Evolutionary conservation across 1,140 invertebrate genomes (phyloP).

Genomic region (Cephus cinctus): DNA sequence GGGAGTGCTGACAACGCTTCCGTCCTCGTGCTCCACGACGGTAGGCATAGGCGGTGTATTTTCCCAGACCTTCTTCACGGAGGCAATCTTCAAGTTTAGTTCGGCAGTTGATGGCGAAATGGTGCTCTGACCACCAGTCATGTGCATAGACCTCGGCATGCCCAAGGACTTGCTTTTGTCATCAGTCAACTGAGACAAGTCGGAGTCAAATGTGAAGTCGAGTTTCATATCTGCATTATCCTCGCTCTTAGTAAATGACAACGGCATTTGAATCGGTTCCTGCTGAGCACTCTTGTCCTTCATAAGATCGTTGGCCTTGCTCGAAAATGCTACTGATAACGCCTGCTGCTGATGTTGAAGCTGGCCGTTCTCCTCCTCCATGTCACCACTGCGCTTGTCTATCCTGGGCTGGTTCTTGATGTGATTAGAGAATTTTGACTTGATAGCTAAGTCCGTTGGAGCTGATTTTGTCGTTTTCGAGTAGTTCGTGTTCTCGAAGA

Average conservation of each 20-base stretch:
- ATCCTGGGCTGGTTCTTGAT: slow-evolving; percentile 48
- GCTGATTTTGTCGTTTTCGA: slow-evolving; percentile 54
- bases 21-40: slow-evolving; percentile 68
- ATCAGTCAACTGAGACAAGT: slow-evolving; percentile 73
- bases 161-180: slow-evolving; percentile 69
- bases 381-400: slow-evolving; percentile 48
- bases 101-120: slow-evolving; percentile 79
- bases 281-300: slow-evolving; percentile 56
- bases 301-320: slow-evolving; percentile 62
- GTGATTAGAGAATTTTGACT: slow-evolving; percentile 55
- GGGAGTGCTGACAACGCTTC: slow-evolving; percentile 52
- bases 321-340: slow-evolving; percentile 60
- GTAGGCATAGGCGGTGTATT: slow-evolving; percentile 65
- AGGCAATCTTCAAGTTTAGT: slow-evolving; percentile 90
- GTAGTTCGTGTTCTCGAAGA: slow-evolving; percentile 91
- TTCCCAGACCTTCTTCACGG: slow-evolving; percentile 91
- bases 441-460: slow-evolving; percentile 48
- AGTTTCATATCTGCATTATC: slow-evolving; percentile 86
- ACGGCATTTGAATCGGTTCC: slow-evolving; percentile 62
- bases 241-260: slow-evolving; percentile 67
- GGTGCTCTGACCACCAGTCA: slow-evolving; percentile 59
- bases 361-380: slow-evolving; percentile 43
- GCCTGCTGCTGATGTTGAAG: slow-evolving; percentile 41
- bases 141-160: slow-evolving; percentile 65
- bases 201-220: slow-evolving; percentile 84